Percentiles rank a stretch among this genome's conserved stretches.
These are phyloP conservation scores for Masticophis lateralis DNA, from an alignment of 2,797 vertebrate genomes.

Conservation along the genomic window DNA sequence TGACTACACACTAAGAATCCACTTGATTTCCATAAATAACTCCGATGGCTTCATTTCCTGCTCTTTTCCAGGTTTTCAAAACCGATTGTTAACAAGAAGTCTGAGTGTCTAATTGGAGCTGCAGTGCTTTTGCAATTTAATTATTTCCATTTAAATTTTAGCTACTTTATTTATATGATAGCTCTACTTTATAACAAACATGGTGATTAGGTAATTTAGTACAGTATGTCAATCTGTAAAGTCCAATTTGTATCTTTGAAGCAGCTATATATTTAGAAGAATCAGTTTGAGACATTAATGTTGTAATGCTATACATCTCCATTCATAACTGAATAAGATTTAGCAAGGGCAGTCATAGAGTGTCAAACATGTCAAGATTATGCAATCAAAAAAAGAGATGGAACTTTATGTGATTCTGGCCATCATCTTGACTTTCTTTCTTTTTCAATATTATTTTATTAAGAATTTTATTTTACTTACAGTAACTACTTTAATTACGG, in stretches of 20 bases:
- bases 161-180: constrained; percentile 20
- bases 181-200: constrained; percentile 39
- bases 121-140: constrained; percentile 41
- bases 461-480: neutral
- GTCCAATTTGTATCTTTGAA: constrained; percentile 47
- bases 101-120: constrained; percentile 32
- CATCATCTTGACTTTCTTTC: neutral
- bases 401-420: neutral
- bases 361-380: neutral
- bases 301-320: neutral
- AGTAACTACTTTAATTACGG: neutral
- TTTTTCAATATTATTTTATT: neutral
- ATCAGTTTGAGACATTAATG: constrained; percentile 33
- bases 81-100: constrained; percentile 25
- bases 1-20: constrained; percentile 42
- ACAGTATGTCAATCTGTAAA: constrained; percentile 56
- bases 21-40: constrained; percentile 31
- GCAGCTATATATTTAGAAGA: constrained; percentile 62
- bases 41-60: constrained; percentile 9
- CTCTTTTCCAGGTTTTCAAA: neutral
- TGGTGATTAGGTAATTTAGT: constrained; percentile 10
- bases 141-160: constrained; percentile 18
- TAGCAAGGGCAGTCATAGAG: neutral
- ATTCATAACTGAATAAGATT: neutral
- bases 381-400: neutral